Evolutionary conservation across 2,113 vertebrate species (phyloP), one percentile per base, ranked within the genome.

Genomic region (Leptobrachium leishanense): DNA sequence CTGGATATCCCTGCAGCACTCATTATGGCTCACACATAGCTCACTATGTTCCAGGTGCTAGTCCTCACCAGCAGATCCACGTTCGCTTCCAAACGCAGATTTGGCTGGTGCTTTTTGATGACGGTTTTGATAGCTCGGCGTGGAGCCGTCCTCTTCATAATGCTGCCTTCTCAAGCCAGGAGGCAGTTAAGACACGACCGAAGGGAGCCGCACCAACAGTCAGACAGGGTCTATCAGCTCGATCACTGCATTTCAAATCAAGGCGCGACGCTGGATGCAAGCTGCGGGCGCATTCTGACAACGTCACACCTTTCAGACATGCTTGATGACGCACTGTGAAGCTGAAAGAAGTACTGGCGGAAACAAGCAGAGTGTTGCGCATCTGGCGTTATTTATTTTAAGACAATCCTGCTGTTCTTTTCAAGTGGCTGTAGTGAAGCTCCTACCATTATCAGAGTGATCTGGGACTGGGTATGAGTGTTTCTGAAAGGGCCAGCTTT

Each of bases 1-100:
- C 20, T 31, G 20, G 20, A 31, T 31, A 31, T 31, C 20, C 20
- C 20, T 31, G 20, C 20, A 31, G 20, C 20, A 31, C 20, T 31
- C 20, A 31, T 31, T 31, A 31, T 1, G 20, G 20, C 20, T 15
- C 15, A 64, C 7, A 64, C 2, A 64, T 64, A 7, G 6, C 15
- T n/a, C 15, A 6, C 62, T n/a, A 20, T 20, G 62, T 20, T 8
- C 41, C 20, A 6, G 3, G 1, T 7, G 20, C 7, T 2, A 2
- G 12, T 74, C 43, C 92, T 93, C 87, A 93, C 93, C 93, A 94
- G 82, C 2, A 93, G 66, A 63, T 95, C 91, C 12, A 67, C 0
- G 54, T 85, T 79, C 0, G 74, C 67, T 43, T 85, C 78, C 44
- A 93, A 50, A 0, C 87, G 85, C 0, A 95, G 76, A 1, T 86